Evolutionary conservation across 2,113 vertebrate genomes (phyloP).

Genomic region (Engraulis encrasicolus): DNA sequence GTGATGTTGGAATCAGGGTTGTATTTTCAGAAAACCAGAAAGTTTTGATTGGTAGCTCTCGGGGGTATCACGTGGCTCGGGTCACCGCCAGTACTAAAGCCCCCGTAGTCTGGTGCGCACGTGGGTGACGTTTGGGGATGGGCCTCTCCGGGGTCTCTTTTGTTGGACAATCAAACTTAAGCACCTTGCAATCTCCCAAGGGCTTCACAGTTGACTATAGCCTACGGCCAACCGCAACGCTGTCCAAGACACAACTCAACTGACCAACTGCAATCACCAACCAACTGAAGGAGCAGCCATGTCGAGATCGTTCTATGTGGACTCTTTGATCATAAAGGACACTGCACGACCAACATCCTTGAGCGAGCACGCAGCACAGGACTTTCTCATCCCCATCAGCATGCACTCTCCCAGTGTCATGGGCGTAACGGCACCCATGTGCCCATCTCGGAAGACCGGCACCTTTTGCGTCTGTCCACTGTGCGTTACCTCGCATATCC

Average conservation of each 20-base stretch:
- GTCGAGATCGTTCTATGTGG: conserved; percentile 98
- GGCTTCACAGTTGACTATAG: conserved; percentile 73
- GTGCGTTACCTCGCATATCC: conserved; percentile 95
- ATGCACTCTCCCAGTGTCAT: conserved; percentile 90
- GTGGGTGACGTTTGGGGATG: conserved; percentile 92
- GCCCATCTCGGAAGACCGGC: conserved; percentile 90
- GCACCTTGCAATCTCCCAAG: conserved; percentile 86
- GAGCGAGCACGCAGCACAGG: conserved; percentile 81
- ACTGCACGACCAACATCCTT: conserved; percentile 80
- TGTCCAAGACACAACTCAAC: conserved; percentile 17
- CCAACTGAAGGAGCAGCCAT: conserved; percentile 72
- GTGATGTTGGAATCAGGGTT: not conserved
- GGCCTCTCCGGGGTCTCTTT: conserved; percentile 96
- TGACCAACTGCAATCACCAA: conserved; percentile 28
- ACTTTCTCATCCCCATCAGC: conserved; percentile 93
- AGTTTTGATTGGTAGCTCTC: conserved; percentile 79
- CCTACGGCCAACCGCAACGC: conserved; percentile 28
- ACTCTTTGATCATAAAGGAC: conserved; percentile 98
- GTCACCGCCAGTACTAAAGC: conserved; percentile 80
- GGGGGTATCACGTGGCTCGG: conserved; percentile 88
- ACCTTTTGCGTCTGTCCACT: conserved; percentile 95
- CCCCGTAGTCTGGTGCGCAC: conserved; percentile 84
- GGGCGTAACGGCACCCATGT: conserved; percentile 85
- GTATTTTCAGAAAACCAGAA: conserved; percentile 19
- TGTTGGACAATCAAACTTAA: conserved; percentile 93